Base-by-base conservation (phyloP, 2,113 vertebrate genomes). In the Labrus mixtus region DNA sequence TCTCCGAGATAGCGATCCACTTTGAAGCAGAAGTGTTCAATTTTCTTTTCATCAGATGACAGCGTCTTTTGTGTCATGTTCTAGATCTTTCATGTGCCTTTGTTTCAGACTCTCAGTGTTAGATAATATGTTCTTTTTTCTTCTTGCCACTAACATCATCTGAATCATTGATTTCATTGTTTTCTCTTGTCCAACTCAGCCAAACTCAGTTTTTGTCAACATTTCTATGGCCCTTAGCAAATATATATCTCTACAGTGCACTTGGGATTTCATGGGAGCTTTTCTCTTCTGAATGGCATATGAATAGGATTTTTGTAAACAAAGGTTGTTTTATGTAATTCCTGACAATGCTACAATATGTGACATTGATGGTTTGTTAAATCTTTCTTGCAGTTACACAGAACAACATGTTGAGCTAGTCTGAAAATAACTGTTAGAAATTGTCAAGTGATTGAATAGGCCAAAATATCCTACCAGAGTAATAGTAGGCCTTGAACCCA, bases 401-500 rank as follows among this genome's bases (percentile, higher is more conserved):
- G 23, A 63, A 76, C 62, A 63, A 51, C 60, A 56, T 37, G 17
- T 62, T 2, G 51, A 54, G 3, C 19, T 9, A 8, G 19, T 48
- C 19, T 8, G 16, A 12, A 23, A 6, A 8, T 51, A 20, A 33
- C 19, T 56, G 16, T 53, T n/a, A 20, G 23, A 54, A 36, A 43
- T 43, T 43, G 45, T 48, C 17, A 1, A 1, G 6, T 12, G 37
- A 45, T n/a, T 17, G 68, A 56, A 25, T 16, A 54, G 12, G 68
- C 50, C 20, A 13, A 33, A 45, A 12, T 19, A 48, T 69, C 74
- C 7, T 88, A 98, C 98, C 97, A 23, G 98, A 98, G 88, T 96
- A 99, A 90, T 97, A 99, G 78, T 95, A 93, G 15, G 97, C 97
- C 82, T 97, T 98, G 91, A 99, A 99, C 48, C 98, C 98, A 48